These are phyloP conservation scores for Athene noctua DNA, from an alignment of 2,113 vertebrate genomes.

Conservation along the genomic window DNA sequence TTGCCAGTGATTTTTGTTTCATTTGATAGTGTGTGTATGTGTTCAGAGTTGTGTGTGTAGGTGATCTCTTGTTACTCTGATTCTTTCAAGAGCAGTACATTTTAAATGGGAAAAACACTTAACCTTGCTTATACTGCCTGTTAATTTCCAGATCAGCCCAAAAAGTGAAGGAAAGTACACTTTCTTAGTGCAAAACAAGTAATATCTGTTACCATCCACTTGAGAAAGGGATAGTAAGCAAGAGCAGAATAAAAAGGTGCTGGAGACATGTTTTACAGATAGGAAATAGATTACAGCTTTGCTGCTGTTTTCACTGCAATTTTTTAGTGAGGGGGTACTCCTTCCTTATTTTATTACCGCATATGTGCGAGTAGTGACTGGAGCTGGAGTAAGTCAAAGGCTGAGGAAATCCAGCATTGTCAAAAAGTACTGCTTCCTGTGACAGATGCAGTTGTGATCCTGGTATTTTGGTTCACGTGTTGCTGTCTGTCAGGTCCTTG, in stretches of 20 bases:
- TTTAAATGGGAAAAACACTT: background rate
- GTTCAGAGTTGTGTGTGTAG: background rate
- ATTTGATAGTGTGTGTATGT: background rate
- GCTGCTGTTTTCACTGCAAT: background rate
- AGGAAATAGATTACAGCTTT: background rate
- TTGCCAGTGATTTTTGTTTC: background rate
- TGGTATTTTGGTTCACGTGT: background rate
- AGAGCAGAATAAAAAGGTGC: background rate
- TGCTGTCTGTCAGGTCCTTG: background rate
- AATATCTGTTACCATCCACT: background rate
- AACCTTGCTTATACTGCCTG: background rate
- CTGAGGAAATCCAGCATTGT: background rate
- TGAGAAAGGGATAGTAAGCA: background rate
- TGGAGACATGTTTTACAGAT: background rate
- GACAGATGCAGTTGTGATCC: background rate
- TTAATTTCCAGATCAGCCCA: background rate
- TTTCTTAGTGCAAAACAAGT: background rate
- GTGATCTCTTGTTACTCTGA: background rate
- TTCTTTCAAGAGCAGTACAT: background rate
- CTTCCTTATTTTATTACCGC: background rate
- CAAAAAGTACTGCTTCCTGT: background rate
- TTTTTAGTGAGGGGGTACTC: background rate
- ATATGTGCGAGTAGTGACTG: fast-evolving
- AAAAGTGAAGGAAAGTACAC: background rate
- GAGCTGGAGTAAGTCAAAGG: background rate